Evolutionary conservation across 1,140 invertebrate species (phyloP), one percentile per base, ranked within the genome.

Genomic region (Camponotus floridanus): DNA sequence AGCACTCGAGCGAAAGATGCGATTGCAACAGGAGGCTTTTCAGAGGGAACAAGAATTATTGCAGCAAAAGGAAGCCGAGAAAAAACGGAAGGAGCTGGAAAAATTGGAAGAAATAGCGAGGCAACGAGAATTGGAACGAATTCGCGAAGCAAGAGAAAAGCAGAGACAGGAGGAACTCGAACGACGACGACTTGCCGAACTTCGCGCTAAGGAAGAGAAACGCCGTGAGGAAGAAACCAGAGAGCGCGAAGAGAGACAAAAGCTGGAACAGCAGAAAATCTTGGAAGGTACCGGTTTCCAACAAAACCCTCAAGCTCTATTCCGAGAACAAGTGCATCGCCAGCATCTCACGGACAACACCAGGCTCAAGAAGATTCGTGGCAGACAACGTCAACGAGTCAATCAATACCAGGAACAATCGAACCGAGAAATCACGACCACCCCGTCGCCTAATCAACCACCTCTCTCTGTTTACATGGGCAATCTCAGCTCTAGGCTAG

Each of bases 401-500:
- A 80, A 83, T 65, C 88, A 89, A 18, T 80, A 85, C 45, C 88
- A 90, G 42, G 90, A 88, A 76, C 92, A 79, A 87, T 81, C 68
- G 70, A 88, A 71, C 85, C 92, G 88, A 91, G 95, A 36, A 94
- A 95, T 88, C 93, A 95, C 87, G 4, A 92, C 93, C 0, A 88
- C 89, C 0, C 92, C 94, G 0, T 94, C 94, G 68, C 97, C 97
- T 0, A 97, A 98, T 94, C 97, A 98, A 92, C 97, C 98, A 1
- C 97, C 98, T 1, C 91, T 98, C 45, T 97, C 97, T 7, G 97
- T 98, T 81, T 98, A 97, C 90, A 96, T 98, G 95, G 96, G 96
- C 7, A 95, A 95, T 86, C 93, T 94, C 31, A 93, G 93, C 31
- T 70, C 92, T 93, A 95, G 6, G 93, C 95, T 74, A 94, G 95